Evolutionary conservation across 2,888 invertebrate genomes (phyloP), one percentile per base, ranked within the genome.

Genomic region (Acrobasis repandana): DNA sequence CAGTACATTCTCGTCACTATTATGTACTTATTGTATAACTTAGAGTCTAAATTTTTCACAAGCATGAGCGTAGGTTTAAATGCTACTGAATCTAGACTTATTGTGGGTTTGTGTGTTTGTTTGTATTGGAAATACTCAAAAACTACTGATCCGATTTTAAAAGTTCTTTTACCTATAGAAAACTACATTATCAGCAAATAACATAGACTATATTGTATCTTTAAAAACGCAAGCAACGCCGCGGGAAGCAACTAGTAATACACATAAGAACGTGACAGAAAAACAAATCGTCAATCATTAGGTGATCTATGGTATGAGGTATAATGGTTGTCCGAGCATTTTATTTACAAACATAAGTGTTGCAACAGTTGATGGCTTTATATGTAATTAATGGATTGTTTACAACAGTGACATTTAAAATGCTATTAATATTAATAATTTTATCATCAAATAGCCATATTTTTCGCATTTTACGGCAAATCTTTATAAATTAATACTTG

Each of bases 311-410:
- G 16, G 48, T 16, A 48, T 16, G 18, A 48, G 16, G 48, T 16
- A 48, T 16, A 48, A 48, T 48, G 16, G 16, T 16, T 51, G 51
- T 28, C 28, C 10, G 36, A 9, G 36, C 52, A 34, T 16, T 52
- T 33, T 36, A 36, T 52, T 16, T 52, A 14, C 11, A n/a, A 52
- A 16, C 11, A 9, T 14, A 52, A 11, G n/a, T 52, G 18, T 54
- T 18, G 54, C 38, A 54, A 54, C 9, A 36, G 5, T 10, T 18
- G 54, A 54, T 38, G 16, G 16, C 11, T 36, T 54, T 54, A 10
- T 54, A 54, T 18, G 38, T 54, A 38, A 54, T 54, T 54, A 38
- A 54, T 54, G 54, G 48, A 48, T 51, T 15, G 54, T 54, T 54
- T 54, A 54, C 8, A 10, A 54, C 38, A 54, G 54, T 54, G 54